Evolutionary conservation across 1,140 invertebrate genomes (phyloP), one percentile per base, ranked within the genome.

Genomic region (Pristionchus pacificus): DNA sequence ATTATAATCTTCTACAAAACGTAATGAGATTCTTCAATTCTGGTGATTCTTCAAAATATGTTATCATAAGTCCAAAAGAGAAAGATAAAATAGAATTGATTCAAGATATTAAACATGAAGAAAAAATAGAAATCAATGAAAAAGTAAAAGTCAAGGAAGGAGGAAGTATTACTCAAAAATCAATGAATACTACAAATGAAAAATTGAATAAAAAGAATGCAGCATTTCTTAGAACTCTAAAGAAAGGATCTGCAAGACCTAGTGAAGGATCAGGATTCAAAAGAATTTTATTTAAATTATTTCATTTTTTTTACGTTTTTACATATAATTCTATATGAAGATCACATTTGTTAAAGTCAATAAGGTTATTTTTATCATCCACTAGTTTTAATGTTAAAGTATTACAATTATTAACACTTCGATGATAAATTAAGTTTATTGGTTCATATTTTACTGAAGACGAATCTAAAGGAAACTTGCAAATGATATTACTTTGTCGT

Each of bases 1-100:
- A n/a, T n/a, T n/a, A n/a, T n/a, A n/a, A n/a, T n/a, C n/a, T n/a
- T n/a, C n/a, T n/a, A n/a, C n/a, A n/a, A n/a, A n/a, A 76, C 49
- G 67, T 68, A 74, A 75, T 75, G 74, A 63, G 67, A 67, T 60
- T 60, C 32, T 76, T 74, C 60, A 75, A 74, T 61, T 77, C 75
- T 66, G 72, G 62, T 2, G 49, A 75, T 59, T 66, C 25, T 75
- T 77, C 77, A 67, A 75, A 59, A 62, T 75, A 75, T 75, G 29
- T 60, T 28, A 57, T 74, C 58, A 24, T 61, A 31, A 58, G 24
- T 38, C 75, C 69, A 61, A 74, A 76, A 75, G 14, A 71, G 15
- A 32, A 74, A 24, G 38, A 49, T 28, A 68, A 74, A 60, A 76
- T 76, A 71, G 57, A 74, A 30, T 75, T 68, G n/a, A 27, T 60